Conservation (phyloP, 1,140 invertebrate species). For the Penaeus vannamei region DNA sequence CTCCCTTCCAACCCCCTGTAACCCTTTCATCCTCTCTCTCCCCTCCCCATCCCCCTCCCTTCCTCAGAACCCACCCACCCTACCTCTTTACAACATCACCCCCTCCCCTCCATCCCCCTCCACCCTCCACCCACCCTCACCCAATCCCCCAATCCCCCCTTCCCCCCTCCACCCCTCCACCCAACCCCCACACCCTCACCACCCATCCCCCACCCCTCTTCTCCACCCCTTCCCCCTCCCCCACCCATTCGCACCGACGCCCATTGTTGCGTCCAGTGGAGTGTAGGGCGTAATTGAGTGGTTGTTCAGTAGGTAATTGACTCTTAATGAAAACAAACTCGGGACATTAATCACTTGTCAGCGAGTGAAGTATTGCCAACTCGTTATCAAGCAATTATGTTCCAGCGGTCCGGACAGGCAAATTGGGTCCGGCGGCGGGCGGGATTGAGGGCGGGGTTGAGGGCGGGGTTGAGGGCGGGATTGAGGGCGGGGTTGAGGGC, state of each 20-base stretch:
- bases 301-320: constrained; percentile 41
- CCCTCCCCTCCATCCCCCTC: neutral
- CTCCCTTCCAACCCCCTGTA: neutral
- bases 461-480: too few species aligned
- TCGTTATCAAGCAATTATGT: constrained; percentile 5
- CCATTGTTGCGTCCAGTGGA: too few species aligned
- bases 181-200: neutral
- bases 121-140: neutral
- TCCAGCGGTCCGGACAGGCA: neutral
- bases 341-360: constrained; percentile 45
- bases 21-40: neutral
- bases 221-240: neutral
- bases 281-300: constrained; percentile 23
- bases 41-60: neutral
- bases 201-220: neutral
- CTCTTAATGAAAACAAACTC: constrained; percentile 52
- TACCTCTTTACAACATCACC: too few species aligned
- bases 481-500: too few species aligned
- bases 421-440: too few species aligned
- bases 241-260: neutral
- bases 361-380: constrained; percentile 36
- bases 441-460: too few species aligned
- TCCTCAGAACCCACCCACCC: neutral
- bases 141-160: neutral
- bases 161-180: neutral